Evolutionary conservation across 2,888 invertebrate genomes (phyloP), one percentile per base, ranked within the genome.

Genomic region (Fragum sueziense): DNA sequence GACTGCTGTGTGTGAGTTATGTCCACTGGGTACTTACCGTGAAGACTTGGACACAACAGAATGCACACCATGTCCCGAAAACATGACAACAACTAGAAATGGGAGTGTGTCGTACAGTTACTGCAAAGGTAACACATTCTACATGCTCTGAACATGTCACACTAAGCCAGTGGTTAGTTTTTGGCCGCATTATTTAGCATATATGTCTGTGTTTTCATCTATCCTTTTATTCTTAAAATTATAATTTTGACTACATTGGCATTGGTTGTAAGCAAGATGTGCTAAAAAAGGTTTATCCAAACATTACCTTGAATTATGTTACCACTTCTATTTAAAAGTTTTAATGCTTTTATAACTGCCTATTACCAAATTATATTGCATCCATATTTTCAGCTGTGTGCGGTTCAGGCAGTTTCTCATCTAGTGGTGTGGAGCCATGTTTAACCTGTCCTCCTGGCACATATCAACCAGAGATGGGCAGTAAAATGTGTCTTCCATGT

Each of bases 351-450:
- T 41, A 41, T 11, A 11, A 41, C 17, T 41, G 41, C 41, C 41
- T n/a, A n/a, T n/a, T n/a, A 47, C n/a, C 2, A 20, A 6, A 6
- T 6, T 47, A 47, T 47, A 6, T 47, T 1, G 47, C 6, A 47
- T n/a, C n/a, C n/a, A 29, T 33, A 47, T 29, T 71, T 79, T 20
- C 37, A 81, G 81, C n/a, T 17, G 31, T 69, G 14, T 81, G 81
- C 52, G 37, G 22, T 7, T 20, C 72, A 27, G 81, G 92, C 9
- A 76, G 85, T 68, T 91, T 82, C 78, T 91, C 91, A 7, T 27
- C 70, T 9, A 90, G 86, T 69, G 91, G 91, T 27, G 65, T 91
- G 41, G 77, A 78, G 20, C 92, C 92, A 0, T 93, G 93, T 77
- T 80, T 70, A 7, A 80, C 85, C 6, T 93, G 93, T 85, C 80